Evolutionary conservation across 2,113 vertebrate genomes (phyloP), one percentile per base, ranked within the genome.

Genomic region (Amazona guildingii): DNA sequence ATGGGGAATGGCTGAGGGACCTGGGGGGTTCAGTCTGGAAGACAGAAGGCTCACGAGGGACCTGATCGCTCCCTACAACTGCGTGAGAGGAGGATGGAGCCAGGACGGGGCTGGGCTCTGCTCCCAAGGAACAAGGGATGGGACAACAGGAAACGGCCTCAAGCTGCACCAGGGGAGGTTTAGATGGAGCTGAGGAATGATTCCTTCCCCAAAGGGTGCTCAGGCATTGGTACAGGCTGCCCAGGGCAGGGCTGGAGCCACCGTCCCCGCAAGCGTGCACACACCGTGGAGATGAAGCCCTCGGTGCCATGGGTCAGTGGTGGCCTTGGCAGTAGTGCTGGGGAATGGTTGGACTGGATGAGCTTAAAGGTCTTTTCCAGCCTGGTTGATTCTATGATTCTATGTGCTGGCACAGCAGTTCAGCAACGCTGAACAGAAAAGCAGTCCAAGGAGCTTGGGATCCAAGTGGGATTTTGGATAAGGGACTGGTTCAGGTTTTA

Each of bases 341-440:
- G 33, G 33, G 9, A 59, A 16, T 1, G 21, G 61, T 37, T 62
- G 61, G 61, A 62, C 61, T 17, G 2, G 35, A 39, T 17, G 61
- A 17, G 33, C 7, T 15, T 24, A 10, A 59, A 59, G 35, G 15
- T 1, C 61, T 27, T 25, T 27, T 39, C 59, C 59, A 62, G 17
- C 59, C 59, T 27, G n/a, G 24, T 1, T 62, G 35, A 37, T 37
- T 62, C 23, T 37, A 37, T 11, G 59, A 59, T n/a, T 57, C 33
- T 37, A 17, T 25, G 16, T 20, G 74, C 52, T 52, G 57, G 48
- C 49, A 43, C 35, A 62, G 35, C 33, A 46, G 13, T 27, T 41
- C 10, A 57, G 33, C 10, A 6, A n/a, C 0, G 3, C 7, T 54
- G 48, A 69, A 44, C 7, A 25, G 54, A n/a, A 33, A 37, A 62